Conservation (phyloP, 2,888 invertebrate genomes). For the Melieria crassipennis region DNA sequence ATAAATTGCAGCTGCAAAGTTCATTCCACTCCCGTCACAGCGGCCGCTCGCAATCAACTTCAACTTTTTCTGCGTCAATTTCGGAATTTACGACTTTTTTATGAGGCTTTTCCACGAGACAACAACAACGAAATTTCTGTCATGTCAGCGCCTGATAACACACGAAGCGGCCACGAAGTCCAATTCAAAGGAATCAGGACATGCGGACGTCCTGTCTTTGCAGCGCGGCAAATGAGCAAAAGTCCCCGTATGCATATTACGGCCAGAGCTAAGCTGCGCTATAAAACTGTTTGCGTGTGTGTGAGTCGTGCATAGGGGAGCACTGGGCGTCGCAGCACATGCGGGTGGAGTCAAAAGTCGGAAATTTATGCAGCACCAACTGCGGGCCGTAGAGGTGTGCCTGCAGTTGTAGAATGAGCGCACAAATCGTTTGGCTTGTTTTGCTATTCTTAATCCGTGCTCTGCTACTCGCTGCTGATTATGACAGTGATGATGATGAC, state of each 20-base stretch:
- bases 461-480: no score
- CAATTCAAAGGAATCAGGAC: background rate
- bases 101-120: slow-evolving; percentile 58
- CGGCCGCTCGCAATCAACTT: slow-evolving; percentile 27
- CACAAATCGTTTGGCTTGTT: slow-evolving; percentile 3
- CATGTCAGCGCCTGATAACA: slow-evolving; percentile 21
- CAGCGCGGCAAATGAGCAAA: slow-evolving; percentile 21
- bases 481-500: slow-evolving; percentile 7
- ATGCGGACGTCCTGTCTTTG: background rate
- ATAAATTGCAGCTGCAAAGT: slow-evolving; percentile 9
- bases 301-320: background rate
- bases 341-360: slow-evolving; percentile 17
- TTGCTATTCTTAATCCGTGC: slow-evolving; percentile 1
- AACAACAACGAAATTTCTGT: slow-evolving; percentile 2
- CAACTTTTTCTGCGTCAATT: slow-evolving; percentile 42
- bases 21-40: slow-evolving; percentile 28
- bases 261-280: slow-evolving; percentile 15
- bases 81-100: slow-evolving; percentile 58
- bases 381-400: background rate
- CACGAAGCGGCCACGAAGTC: no score
- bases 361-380: slow-evolving; percentile 23
- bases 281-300: slow-evolving; percentile 9
- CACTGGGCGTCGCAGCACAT: background rate
- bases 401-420: background rate
- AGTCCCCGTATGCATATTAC: slow-evolving; percentile 22